phyloP scores from a whole-genome alignment of 2,888 invertebrate species.

The Alcis repandata region DNA sequence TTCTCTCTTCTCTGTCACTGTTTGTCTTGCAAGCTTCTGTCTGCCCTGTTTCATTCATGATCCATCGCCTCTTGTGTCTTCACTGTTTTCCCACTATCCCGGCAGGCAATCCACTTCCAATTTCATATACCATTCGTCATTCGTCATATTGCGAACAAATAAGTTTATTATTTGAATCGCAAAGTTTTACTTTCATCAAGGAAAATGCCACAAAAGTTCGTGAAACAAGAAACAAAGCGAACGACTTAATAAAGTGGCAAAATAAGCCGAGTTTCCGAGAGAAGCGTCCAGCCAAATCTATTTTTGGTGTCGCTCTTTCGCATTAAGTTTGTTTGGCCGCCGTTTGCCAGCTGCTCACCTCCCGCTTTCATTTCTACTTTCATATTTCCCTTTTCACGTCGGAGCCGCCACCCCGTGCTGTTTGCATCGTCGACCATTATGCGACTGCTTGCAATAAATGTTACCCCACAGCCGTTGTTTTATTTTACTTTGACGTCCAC shows the following conservation, averaged over 20 bases:
- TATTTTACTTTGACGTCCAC: conserved; percentile 73
- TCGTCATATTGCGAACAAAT: conserved; percentile 1
- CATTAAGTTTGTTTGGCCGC: conserved; percentile 66
- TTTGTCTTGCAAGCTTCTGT: conserved; percentile 61
- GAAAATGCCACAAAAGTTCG: conserved; percentile 32
- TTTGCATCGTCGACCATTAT: conserved; percentile 63
- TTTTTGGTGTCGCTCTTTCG: conserved; percentile 60
- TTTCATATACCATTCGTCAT: not conserved
- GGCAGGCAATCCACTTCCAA: conserved; percentile 1
- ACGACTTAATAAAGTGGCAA: conserved; percentile 54
- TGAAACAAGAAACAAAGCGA: conserved; percentile 52
- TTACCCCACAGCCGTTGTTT: conserved; percentile 76
- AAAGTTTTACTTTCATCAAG: conserved; percentile 26
- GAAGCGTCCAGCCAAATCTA: conserved; percentile 64
- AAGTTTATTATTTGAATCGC: conserved; percentile 11
- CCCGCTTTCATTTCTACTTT: conserved; percentile 69
- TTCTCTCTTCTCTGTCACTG: conserved; percentile 71
- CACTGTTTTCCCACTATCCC: not conserved
- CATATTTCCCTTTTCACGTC: conserved; percentile 63
- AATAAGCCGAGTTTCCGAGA: conserved; percentile 57
- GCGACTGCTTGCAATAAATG: conserved; percentile 79
- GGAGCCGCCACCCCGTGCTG: conserved; percentile 58
- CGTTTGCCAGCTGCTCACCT: conserved; percentile 62
- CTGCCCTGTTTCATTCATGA: conserved; percentile 49
- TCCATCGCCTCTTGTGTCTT: conserved; percentile 39